A percentile compares a stretch with the other conserved stretches of the same genome.
Conservation (phyloP, 2,888 invertebrate genomes). For the Synergus itoensis region DNA sequence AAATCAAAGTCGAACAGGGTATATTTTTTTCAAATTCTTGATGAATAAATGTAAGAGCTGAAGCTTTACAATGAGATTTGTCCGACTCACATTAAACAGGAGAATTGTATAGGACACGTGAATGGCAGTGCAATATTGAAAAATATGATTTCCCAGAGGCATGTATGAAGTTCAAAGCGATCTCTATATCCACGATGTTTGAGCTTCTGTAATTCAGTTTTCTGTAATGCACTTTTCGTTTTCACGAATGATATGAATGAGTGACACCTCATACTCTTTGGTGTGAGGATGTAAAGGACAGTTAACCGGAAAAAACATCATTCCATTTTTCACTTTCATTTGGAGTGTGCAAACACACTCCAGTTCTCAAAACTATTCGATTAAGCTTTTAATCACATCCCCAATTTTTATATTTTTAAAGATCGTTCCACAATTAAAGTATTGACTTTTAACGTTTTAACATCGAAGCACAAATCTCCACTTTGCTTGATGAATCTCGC, state of each 20-base stretch:
- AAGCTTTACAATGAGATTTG: not conserved
- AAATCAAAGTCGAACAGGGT: not conserved
- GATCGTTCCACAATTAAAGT: not conserved
- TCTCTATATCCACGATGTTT: conserved; percentile 19
- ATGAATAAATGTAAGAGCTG: not conserved
- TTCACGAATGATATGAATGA: conserved; percentile 15
- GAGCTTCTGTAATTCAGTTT: conserved; percentile 28
- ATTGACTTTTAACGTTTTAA: not conserved
- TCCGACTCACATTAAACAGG: not conserved
- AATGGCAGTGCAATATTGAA: conserved; percentile 16
- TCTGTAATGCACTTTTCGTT: conserved; percentile 16
- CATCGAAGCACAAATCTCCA: conserved; percentile 5
- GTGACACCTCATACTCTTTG: not conserved
- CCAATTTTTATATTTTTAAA: not conserved
- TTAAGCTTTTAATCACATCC: not conserved
- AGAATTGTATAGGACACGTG: conserved; percentile 3
- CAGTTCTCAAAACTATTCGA: not conserved
- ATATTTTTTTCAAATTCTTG: not conserved
- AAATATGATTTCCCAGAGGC: conserved; percentile 36
- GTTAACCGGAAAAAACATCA: not conserved
- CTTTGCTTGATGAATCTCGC: conserved; percentile 9
- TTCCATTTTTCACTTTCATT: not conserved
- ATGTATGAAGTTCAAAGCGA: conserved; percentile 14
- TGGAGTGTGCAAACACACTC: not conserved
- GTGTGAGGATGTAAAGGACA: not conserved